These are phyloP conservation scores for Antedon mediterranea DNA, from an alignment of 53 echinoderm and acorn worm genomes.

Conservation along the genomic window DNA sequence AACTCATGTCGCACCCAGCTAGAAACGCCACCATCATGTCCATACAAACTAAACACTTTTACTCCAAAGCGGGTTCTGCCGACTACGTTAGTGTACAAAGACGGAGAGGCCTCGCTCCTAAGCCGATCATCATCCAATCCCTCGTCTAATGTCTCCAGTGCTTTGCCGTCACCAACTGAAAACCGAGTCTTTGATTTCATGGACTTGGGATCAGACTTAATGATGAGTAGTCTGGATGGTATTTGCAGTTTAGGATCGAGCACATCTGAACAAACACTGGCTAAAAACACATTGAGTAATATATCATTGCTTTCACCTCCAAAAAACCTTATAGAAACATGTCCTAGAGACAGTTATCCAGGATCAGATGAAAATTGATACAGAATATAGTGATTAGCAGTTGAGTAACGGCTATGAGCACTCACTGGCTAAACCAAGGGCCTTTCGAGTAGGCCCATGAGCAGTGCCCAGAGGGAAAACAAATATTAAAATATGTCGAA, in stretches of 20 bases:
- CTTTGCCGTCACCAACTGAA: constrained; percentile 72
- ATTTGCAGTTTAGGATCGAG: background rate
- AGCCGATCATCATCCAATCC: constrained; percentile 80
- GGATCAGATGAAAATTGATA: background rate
- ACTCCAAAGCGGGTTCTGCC: constrained; percentile 64
- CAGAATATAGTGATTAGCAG: no score
- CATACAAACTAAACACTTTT: constrained; percentile 50
- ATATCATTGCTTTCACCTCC: background rate
- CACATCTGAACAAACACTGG: background rate
- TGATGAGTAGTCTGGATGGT: background rate
- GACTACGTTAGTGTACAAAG: constrained; percentile 13
- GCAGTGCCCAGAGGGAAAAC: no score
- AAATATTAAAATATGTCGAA: no score
- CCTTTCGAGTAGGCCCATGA: no score
- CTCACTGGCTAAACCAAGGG: no score
- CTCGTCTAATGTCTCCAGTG: constrained; percentile 78
- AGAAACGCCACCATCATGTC: constrained; percentile 37
- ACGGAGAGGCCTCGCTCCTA: background rate
- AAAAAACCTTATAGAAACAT: background rate
- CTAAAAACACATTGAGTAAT: background rate
- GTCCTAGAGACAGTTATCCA: background rate
- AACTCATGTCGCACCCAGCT: constrained; percentile 12
- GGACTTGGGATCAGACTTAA: background rate
- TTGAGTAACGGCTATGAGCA: no score
- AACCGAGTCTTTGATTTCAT: constrained; percentile 40